Base-by-base conservation (phyloP, 2,113 vertebrate genomes). In the Manacus vitellinus region DNA sequence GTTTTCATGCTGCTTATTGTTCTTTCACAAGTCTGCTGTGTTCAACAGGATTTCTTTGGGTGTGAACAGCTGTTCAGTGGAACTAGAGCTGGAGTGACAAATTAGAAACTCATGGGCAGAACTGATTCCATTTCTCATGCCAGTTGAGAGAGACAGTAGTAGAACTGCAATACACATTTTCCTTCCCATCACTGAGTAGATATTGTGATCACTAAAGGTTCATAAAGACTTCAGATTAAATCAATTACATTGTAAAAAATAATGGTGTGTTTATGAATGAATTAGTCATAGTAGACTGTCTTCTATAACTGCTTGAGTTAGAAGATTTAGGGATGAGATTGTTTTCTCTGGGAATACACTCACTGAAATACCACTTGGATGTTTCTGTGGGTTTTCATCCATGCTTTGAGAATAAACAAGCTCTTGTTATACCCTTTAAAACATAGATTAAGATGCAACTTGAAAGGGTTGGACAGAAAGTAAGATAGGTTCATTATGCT, bases 1-100 rank as follows among this genome's bases (percentile, higher is more conserved):
- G 41, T 89, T 92, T 96, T 70, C 35, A 28, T 70, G 76, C 83
- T 85, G 37, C 35, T 74, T 35, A 10, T 85, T 88, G 61, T 79
- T 94, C 67, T 77, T 81, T 37, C 49, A 47, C 33, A 37, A 56
- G 82, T 68, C 43, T 84, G 61, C 43, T 20, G 9, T 55, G 8
- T 77, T 88, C 73, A 77, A 1, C 66, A 30, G 71, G n/a, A 55
- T 91, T 90, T 90, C 27, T 77, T 79, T 74, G 80, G 59, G 22
- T 95, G 78, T 90, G 70, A 80, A 30, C 88, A 94, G 94, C 82
- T 94, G 85, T 79, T 95, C 61, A 35, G 21, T 61, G 73, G 47
- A 92, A 95, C 62, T 47, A 86, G 92, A 97, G 84, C 77, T 91
- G 67, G 43, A 88, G 93, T 92, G 92, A 85, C 82, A 86, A 93